These are phyloP conservation scores for Theocolax elegans DNA, from an alignment of 1,140 invertebrate genomes.

Conservation along the genomic window DNA sequence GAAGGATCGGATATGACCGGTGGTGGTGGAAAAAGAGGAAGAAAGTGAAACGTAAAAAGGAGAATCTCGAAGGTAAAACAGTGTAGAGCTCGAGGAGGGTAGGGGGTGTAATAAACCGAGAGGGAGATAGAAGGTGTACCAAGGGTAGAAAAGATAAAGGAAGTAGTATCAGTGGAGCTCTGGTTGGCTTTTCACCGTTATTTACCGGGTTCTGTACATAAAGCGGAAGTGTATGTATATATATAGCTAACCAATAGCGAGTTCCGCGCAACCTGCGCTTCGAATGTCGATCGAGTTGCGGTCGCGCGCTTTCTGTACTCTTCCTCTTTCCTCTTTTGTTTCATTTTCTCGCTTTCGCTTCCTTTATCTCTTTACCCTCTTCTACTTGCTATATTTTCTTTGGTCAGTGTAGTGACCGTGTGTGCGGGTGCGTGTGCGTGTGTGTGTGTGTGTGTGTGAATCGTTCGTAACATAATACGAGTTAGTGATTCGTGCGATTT, in stretches of 20 bases:
- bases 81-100: constrained; percentile 16
- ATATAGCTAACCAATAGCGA: no score
- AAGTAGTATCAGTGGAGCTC: constrained; percentile 27
- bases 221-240: constrained; percentile 33
- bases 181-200: constrained; percentile 18
- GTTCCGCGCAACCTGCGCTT: not conserved
- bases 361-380: not conserved
- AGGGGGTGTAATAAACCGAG: not conserved
- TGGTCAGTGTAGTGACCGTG: no score
- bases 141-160: constrained; percentile 1
- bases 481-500: no score
- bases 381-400: no score
- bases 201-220: constrained; percentile 33
- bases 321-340: not conserved
- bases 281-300: constrained; percentile 13
- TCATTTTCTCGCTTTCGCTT: not conserved
- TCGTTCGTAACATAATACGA: no score
- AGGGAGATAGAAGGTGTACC: not conserved
- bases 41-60: constrained; percentile 19
- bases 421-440: no score
- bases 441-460: no score
- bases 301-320: not conserved
- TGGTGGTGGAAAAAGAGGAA: no score
- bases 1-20: no score
- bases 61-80: constrained; percentile 25